phyloP scores from a whole-genome alignment of 2,797 vertebrate genomes.

The Loris lydekkerianus region DNA sequence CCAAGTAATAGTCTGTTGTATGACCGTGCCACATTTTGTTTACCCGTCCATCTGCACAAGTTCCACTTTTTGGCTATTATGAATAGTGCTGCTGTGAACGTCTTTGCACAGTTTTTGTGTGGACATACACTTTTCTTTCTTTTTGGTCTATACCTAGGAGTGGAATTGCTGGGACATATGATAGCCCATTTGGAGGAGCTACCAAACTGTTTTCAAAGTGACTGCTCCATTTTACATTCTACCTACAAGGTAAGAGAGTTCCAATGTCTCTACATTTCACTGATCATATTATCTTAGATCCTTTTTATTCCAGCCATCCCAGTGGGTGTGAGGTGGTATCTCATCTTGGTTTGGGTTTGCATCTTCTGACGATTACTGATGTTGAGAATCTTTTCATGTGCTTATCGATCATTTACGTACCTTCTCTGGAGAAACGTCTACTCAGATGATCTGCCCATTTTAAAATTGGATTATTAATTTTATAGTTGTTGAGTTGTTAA shows the following conservation, averaged over 20 bases:
- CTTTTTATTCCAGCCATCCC: background rate
- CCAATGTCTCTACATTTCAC: background rate
- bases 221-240: background rate
- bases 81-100: background rate
- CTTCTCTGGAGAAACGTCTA: slow-evolving; percentile 8
- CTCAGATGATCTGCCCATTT: background rate
- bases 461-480: background rate
- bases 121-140: background rate
- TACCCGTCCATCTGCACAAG: background rate
- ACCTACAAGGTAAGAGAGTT: background rate
- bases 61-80: background rate
- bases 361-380: background rate
- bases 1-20: background rate
- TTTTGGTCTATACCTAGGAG: background rate
- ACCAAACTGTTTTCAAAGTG: background rate
- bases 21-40: background rate
- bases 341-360: background rate
- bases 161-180: background rate
- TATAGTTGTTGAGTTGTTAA: background rate
- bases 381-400: background rate
- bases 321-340: background rate
- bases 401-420: background rate
- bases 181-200: background rate
- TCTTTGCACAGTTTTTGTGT: background rate
- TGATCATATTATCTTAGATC: background rate